phyloP scores from a whole-genome alignment of 2,797 vertebrate genomes.

The Bradypodion pumilum region DNA sequence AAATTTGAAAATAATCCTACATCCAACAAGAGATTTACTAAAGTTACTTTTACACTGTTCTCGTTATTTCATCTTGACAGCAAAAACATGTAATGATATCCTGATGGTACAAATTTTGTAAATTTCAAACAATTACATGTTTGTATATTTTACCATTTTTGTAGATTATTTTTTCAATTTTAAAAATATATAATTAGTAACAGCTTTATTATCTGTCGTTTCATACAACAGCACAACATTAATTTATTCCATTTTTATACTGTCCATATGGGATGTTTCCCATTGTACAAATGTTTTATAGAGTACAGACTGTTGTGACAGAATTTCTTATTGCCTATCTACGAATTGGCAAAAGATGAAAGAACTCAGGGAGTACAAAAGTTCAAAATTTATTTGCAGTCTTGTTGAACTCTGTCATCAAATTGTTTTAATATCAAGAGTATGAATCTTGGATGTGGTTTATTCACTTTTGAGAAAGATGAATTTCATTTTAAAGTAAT shows the following conservation, averaged over 20 bases:
- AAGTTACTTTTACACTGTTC: no score
- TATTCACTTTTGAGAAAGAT: not conserved
- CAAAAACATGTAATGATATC: no score
- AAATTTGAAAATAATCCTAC: not conserved
- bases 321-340: not conserved
- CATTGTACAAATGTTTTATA: no score
- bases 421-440: not conserved
- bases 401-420: not conserved
- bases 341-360: not conserved
- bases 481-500: not conserved
- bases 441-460: not conserved
- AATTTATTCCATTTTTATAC: no score
- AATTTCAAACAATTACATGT: not conserved
- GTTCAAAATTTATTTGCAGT: not conserved
- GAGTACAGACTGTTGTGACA: not conserved
- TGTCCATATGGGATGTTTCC: no score
- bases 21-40: not conserved
- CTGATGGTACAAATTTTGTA: no score
- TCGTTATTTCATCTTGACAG: no score
- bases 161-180: not conserved
- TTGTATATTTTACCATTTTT: not conserved
- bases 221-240: not conserved
- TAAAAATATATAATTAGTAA: not conserved
- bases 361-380: not conserved
- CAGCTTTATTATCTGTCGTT: not conserved